Evolutionary conservation across 2,888 invertebrate species (phyloP).

Genomic region (Ectropis crepuscularia): DNA sequence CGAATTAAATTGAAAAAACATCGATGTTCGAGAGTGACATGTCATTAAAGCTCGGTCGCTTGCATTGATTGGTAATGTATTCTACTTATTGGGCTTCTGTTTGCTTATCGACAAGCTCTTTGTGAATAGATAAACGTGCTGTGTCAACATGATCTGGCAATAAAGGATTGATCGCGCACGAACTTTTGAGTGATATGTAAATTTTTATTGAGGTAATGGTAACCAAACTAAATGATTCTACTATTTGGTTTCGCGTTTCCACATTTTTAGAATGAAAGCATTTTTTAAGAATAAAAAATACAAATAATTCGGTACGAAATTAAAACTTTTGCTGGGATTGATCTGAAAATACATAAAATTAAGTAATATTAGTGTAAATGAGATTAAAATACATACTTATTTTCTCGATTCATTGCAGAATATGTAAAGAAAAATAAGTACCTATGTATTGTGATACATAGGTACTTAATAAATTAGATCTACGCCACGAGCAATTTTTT

Average conservation of each 20-base stretch:
- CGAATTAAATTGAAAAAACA: conserved; percentile 78
- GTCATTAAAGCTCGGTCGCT: conserved; percentile 54
- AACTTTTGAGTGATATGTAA: conserved; percentile 1
- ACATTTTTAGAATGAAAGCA: too few species aligned
- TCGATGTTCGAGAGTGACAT: conserved; percentile 67
- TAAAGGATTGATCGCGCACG: conserved; percentile 23
- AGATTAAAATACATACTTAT: neutral
- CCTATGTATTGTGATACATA: too few species aligned
- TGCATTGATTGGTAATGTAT: conserved; percentile 58
- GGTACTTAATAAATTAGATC: neutral
- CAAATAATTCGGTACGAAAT: too few species aligned
- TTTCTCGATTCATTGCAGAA: neutral
- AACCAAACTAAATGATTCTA: too few species aligned
- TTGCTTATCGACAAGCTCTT: conserved; percentile 28
- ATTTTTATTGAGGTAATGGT: neutral
- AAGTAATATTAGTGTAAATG: too few species aligned
- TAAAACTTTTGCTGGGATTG: too few species aligned
- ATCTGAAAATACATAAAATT: too few species aligned
- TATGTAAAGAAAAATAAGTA: neutral
- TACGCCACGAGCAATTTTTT: conserved; percentile 43
- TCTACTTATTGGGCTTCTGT: conserved; percentile 32
- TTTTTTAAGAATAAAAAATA: too few species aligned
- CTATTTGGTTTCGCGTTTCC: too few species aligned
- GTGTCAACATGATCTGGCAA: conserved; percentile 29
- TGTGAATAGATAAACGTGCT: conserved; percentile 21